Conservation (phyloP, 2,888 invertebrate species). For the Silvanus unidentatus region DNA sequence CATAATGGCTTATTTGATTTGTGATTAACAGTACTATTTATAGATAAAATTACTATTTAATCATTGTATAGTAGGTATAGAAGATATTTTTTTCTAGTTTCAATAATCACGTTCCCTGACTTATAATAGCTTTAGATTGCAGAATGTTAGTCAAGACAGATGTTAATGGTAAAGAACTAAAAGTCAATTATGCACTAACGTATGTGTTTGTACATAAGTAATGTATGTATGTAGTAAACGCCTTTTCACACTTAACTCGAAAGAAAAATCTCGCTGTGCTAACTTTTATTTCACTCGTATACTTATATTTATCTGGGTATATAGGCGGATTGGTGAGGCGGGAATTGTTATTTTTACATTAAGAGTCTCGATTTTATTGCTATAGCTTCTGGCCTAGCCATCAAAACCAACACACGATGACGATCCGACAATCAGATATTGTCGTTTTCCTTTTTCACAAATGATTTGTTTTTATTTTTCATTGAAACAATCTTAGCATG, state of each 20-base stretch:
- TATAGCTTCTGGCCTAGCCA: no score
- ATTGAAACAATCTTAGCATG: no score
- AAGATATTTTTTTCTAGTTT: neutral
- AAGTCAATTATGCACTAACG: constrained; percentile 3
- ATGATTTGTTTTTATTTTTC: no score
- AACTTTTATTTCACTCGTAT: neutral
- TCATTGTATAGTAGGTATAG: constrained; percentile 2
- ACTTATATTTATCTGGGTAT: no score
- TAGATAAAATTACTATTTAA: constrained; percentile 6
- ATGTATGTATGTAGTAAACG: neutral
- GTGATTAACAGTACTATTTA: constrained; percentile 7
- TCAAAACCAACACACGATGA: no score
- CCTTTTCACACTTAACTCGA: neutral
- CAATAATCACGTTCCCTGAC: constrained; percentile 4
- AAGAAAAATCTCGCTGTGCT: no score
- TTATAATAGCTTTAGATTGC: constrained; percentile 5
- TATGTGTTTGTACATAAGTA: neutral
- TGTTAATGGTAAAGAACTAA: constrained; percentile 1
- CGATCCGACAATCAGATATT: no score
- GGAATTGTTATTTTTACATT: no score
- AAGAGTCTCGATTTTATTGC: no score
- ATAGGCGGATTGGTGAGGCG: no score
- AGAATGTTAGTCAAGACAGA: constrained; percentile 5
- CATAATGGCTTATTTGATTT: constrained; percentile 6
- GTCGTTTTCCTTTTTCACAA: no score